Base-by-base conservation (phyloP, 2,888 invertebrate species). In the Neocrepidodera transversa region DNA sequence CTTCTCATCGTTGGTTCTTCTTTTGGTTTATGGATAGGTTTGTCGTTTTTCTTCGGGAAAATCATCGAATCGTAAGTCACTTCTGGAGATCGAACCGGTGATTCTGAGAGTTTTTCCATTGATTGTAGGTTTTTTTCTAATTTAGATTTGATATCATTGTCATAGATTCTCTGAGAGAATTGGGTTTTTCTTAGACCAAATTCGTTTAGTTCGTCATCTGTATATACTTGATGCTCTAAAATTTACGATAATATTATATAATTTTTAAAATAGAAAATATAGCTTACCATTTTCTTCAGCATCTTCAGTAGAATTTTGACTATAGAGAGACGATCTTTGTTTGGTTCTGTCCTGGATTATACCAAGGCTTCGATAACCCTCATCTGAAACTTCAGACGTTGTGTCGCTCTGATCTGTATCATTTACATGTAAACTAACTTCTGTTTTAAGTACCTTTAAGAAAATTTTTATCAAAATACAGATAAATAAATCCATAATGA, bases 351-450 rank as follows among this genome's bases (percentile, higher is more conserved):
- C 84, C 62, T 86, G 85, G 38, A 86, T 86, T 43, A 91, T 84
- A 0, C 91, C 91, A 71, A 92, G 79, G 74, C 92, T 92, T 71
- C 92, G 85, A 77, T 92, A 92, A 0, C 92, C 92, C 73, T 92
- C 92, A 77, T 92, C 92, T 18, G 91, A 92, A 17, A 92, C 90
- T 76, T 92, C 92, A 57, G 91, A 91, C 7, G 91, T 90, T 68
- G 91, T 91, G 75, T 92, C 91, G 52, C 91, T 88, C 10, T 78
- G 78, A 30, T 73, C 64, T 38, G 71, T 64, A 66, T 74, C 68
- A 68, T 67, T 73, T 18, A 75, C 71, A 60, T 78, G 77, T 16
- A 80, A 65, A 16, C 73, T 75, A 1, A 81, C 78, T 68, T 82
- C 82, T 2, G 81, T 78, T 62, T 82, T 83, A 60, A 82, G 75